Evolutionary conservation across 2,888 invertebrate genomes (phyloP), one percentile per base, ranked within the genome.

Genomic region (Lithophane socia): DNA sequence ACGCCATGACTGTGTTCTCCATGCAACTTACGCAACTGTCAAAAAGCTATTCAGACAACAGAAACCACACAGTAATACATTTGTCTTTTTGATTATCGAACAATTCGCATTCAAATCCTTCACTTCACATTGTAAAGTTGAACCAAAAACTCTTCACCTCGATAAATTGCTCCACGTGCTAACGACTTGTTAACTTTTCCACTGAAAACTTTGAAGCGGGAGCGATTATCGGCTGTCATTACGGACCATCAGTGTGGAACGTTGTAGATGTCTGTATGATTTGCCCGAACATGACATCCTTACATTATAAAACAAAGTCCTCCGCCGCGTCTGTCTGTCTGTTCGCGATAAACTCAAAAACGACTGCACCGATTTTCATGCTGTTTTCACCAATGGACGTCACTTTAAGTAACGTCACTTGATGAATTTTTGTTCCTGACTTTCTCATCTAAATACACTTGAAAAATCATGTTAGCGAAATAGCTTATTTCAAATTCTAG

Each of bases 131-230:
- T 24, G n/a, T 42, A 73, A 75, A 75, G 37, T 67, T 60, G 3
- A 24, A 72, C 21, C n/a, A 37, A 54, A 69, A 73, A 65, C 58
- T 71, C 37, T 56, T 37, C 37, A 56, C 44, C 47, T 60, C 61
- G 37, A 56, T 65, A 66, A 65, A 66, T 49, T 37, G 58, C 29
- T 56, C 42, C 65, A 52, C 69, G 54, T 56, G 56, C 56, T 65
- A 74, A 85, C 56, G 77, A 81, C 47, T 74, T 29, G 52, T 37
- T 56, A 78, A 85, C 67, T 82, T 73, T 75, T 72, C 12, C 29
- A 66, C 65, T 75, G 73, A 66, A 71, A 78, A 84, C 56, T 85
- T 85, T 85, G 54, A 69, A 68, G 37, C 44, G 44, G 16, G 21
- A 37, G 52, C 73, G 58, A 79, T 79, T 73, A 85, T 73, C 49